Base-by-base conservation (phyloP, 2,797 vertebrate species). In the Xerus rutilus region DNA sequence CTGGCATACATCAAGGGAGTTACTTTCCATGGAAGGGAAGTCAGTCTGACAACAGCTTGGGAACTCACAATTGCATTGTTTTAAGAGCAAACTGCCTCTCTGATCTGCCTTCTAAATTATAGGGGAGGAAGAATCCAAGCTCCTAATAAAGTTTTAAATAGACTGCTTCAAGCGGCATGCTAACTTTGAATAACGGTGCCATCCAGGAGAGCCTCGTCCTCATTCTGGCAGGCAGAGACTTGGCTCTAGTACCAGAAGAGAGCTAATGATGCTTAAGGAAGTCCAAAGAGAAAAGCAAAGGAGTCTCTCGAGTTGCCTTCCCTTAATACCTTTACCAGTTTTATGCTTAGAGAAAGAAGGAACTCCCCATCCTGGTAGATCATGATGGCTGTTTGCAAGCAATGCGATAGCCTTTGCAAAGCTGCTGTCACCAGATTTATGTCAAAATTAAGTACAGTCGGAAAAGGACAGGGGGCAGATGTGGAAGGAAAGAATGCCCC, bases 91-190 rank as follows among this genome's bases (percentile, higher is more conserved):
- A 93, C 88, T 98, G 97, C 64, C 76, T 98, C 97, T 98, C 89
- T 97, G 96, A 96, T 97, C 97, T 96, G 94, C 43, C 83, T 98
- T 89, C 89, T 98, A 98, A 98, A 98, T 98, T 98, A 98, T 77
- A 98, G 97, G 91, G 96, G 70, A 98, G 96, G 90, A 87, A 96
- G 93, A 76, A 90, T 59, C 94, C 95, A 97, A 84, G 93, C 96
- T 94, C 97, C 93, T 78, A 79, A 86, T 90, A 94, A 98, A 95
- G 96, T 98, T 97, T 97, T 95, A 96, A 94, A 92, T 95, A 98
- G 96, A 87, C 97, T 93, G 57, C 57, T 86, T 82, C 0, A 59
- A 95, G 49, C 54, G 77, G 69, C 64, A 32, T 39, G 74, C 62
- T 92, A 94, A 96, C 98, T 97, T 97, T 97, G 98, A 96, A 92